These are phyloP conservation scores for Salvelinus namaycush DNA, from an alignment of 2,113 vertebrate genomes.

Conservation along the genomic window DNA sequence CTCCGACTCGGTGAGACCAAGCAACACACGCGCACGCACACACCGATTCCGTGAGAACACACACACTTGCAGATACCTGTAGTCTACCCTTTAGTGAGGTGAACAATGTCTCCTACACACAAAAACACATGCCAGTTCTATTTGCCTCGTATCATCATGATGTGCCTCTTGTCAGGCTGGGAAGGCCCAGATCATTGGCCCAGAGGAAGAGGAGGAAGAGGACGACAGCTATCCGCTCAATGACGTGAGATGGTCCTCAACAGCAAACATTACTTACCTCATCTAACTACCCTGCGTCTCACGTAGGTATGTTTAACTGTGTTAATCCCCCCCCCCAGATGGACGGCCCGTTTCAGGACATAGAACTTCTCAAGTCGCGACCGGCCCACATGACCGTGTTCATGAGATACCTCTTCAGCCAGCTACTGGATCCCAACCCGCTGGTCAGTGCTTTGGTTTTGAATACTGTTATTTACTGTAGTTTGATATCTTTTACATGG, in stretches of 20 bases:
- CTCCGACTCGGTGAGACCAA: slow-evolving; percentile 75
- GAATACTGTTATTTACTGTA: no score
- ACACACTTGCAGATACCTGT: no score
- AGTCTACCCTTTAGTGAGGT: no score
- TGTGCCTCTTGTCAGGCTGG: slow-evolving; percentile 10
- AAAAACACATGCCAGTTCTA: no score
- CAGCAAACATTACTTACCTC: neutral
- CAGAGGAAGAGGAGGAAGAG: slow-evolving; percentile 88
- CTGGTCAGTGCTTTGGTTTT: slow-evolving; percentile 72
- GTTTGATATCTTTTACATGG: neutral
- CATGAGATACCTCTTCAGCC: slow-evolving; percentile 89
- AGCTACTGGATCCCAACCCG: slow-evolving; percentile 88
- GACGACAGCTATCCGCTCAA: slow-evolving; percentile 69
- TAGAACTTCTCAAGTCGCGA: slow-evolving; percentile 82
- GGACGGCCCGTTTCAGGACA: slow-evolving; percentile 88
- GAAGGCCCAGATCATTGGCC: slow-evolving; percentile 84
- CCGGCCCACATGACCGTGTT: slow-evolving; percentile 90
- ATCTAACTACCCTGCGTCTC: no score
- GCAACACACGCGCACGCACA: slow-evolving; percentile 14
- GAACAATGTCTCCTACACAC: no score
- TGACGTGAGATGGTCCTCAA: slow-evolving; percentile 60
- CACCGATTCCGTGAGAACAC: no score
- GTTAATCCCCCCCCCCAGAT: slow-evolving; percentile 64
- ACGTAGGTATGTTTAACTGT: no score
- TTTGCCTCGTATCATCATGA: no score